phyloP scores from a whole-genome alignment of 2,113 vertebrate species.

The Seriola dumerili region DNA sequence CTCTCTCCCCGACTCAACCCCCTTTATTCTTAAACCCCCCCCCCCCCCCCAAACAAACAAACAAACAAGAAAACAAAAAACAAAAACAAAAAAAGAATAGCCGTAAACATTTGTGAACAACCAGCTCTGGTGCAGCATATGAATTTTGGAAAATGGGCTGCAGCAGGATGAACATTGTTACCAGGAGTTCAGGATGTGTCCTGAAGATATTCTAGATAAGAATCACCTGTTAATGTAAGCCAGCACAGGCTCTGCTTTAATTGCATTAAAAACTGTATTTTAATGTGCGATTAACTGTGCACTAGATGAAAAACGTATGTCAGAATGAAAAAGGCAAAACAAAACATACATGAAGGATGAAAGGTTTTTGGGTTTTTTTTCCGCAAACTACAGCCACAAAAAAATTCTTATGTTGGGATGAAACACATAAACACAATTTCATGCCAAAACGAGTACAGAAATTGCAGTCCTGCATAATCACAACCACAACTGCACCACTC shows the following conservation, averaged over 20 bases:
- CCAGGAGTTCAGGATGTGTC: conserved; percentile 50
- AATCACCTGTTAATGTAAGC: conserved; percentile 58
- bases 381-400: conserved; percentile 11
- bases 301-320: conserved; percentile 52
- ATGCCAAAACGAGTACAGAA: conserved; percentile 20
- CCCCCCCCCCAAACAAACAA: too few species aligned
- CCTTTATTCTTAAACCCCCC: too few species aligned
- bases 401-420: not conserved
- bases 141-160: conserved; percentile 22
- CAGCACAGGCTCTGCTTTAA: conserved; percentile 46
- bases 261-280: conserved; percentile 54
- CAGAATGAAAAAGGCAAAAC: conserved; percentile 11
- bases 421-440: conserved; percentile 39
- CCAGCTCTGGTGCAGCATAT: not conserved
- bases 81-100: not conserved
- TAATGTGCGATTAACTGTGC: conserved; percentile 30
- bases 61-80: too few species aligned
- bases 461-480: conserved; percentile 38
- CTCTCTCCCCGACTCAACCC: too few species aligned
- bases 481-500: conserved; percentile 17
- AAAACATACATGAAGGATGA: conserved; percentile 8
- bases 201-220: conserved; percentile 63
- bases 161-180: conserved; percentile 48
- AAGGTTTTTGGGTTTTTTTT: not conserved
- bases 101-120: not conserved